These are phyloP conservation scores for Dicrostonyx torquatus DNA, from an alignment of 2,797 vertebrate species.

Conservation along the genomic window DNA sequence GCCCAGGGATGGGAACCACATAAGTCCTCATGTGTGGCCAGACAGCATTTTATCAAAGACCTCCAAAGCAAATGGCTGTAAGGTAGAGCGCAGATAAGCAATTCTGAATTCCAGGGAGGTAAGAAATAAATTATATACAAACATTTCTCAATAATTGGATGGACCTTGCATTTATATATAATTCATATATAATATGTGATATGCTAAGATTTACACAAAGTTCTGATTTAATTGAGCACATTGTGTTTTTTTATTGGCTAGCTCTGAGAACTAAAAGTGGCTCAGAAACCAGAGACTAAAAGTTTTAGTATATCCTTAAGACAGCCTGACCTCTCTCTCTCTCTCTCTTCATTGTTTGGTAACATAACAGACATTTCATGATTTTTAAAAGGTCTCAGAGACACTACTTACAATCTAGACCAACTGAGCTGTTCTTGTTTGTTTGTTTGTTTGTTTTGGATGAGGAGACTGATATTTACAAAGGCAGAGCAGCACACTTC, in stretches of 20 bases:
- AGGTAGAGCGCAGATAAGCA: background rate
- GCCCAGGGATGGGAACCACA: no score
- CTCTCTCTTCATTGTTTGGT: background rate
- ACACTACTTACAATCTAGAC: background rate
- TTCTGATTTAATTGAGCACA: background rate
- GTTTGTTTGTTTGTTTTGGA: background rate
- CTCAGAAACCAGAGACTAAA: background rate
- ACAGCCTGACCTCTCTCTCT: background rate
- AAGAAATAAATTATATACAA: background rate
- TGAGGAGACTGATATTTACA: background rate
- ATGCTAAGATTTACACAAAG: background rate
- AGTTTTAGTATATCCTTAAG: background rate
- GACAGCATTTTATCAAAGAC: background rate
- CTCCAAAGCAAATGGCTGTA: background rate
- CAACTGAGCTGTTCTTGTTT: background rate
- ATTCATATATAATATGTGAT: background rate
- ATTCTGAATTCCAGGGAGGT: slow-evolving; percentile 11
- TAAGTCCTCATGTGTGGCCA: background rate
- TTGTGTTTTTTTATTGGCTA: background rate
- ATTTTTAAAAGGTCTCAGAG: background rate
- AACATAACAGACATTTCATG: background rate
- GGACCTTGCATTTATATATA: background rate
- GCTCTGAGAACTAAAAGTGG: background rate
- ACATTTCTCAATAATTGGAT: background rate
- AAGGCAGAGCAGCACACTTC: background rate